Conservation (phyloP, 1,140 invertebrate genomes). For the Drosophila miranda region DNA sequence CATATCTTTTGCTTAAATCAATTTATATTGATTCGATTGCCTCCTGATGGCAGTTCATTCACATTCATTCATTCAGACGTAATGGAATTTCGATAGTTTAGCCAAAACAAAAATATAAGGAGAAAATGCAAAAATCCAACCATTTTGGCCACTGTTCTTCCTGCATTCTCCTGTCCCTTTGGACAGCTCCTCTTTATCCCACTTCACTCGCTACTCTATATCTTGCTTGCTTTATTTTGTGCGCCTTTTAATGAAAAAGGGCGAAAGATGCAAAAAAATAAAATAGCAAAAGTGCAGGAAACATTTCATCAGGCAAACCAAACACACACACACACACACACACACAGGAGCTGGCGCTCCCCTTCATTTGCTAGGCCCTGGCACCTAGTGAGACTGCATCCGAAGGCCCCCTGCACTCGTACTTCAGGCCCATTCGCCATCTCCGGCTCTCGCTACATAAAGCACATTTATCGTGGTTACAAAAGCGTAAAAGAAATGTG, state of each 20-base stretch:
- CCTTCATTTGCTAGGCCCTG: too few relatives aligned
- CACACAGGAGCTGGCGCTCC: slow-evolving; percentile 2
- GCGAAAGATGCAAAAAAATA: slow-evolving; percentile 57
- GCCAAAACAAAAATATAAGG: too few relatives aligned
- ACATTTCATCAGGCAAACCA: slow-evolving; percentile 67
- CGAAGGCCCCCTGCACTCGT: too few relatives aligned
- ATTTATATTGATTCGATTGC: too few relatives aligned
- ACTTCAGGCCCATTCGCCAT: not conserved
- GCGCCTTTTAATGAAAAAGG: slow-evolving; percentile 50
- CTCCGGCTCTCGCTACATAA: slow-evolving; percentile 65
- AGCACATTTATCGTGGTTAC: slow-evolving; percentile 80
- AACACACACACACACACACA: slow-evolving; percentile 22
- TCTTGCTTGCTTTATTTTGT: slow-evolving; percentile 19
- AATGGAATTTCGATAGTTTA: too few relatives aligned
- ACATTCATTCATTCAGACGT: too few relatives aligned
- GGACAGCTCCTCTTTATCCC: slow-evolving; percentile 8
- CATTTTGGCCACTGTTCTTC: slow-evolving; percentile 10
- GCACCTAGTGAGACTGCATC: not conserved
- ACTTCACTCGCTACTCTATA: slow-evolving; percentile 8
- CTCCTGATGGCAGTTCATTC: too few relatives aligned
- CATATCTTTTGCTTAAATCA: too few relatives aligned
- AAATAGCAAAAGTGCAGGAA: slow-evolving; percentile 74
- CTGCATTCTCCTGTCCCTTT: slow-evolving; percentile 1
- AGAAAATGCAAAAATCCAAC: too few relatives aligned
- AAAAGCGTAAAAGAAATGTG: slow-evolving; percentile 80